Evolutionary conservation across 2,888 invertebrate genomes (phyloP).

Genomic region (Sinohyriopsis cumingii): DNA sequence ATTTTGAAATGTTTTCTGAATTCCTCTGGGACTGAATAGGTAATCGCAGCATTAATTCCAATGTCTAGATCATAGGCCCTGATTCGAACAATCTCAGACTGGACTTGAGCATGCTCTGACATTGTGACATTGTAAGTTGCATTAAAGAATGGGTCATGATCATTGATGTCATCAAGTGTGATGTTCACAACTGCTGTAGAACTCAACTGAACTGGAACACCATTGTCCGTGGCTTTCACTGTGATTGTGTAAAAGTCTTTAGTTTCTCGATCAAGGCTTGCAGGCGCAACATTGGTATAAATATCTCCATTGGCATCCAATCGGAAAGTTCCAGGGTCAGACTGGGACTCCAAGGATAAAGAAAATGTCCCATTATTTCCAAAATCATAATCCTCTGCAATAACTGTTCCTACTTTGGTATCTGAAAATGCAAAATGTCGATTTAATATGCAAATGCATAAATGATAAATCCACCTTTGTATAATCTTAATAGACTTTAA

Average conservation of each 20-base stretch:
- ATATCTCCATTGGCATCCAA: slow-evolving; percentile 50
- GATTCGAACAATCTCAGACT: slow-evolving; percentile 68
- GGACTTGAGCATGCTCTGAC: slow-evolving; percentile 14
- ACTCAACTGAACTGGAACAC: slow-evolving; percentile 68
- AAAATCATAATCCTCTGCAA: slow-evolving; percentile 35
- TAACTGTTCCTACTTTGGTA: slow-evolving; percentile 21
- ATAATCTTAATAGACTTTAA: too few species aligned
- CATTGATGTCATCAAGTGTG: slow-evolving; percentile 99
- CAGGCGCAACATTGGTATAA: slow-evolving; percentile 36
- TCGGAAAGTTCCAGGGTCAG: slow-evolving; percentile 32
- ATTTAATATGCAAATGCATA: too few species aligned
- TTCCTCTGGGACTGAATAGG: slow-evolving; percentile 33
- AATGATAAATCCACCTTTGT: too few species aligned
- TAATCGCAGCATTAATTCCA: slow-evolving; percentile 86
- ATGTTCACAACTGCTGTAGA: slow-evolving; percentile 95
- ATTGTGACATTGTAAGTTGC: slow-evolving; percentile 17
- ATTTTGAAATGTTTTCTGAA: slow-evolving; percentile 19
- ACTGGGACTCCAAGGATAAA: slow-evolving; percentile 11
- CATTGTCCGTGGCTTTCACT: slow-evolving; percentile 89
- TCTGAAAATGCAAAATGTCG: slow-evolving; percentile 14
- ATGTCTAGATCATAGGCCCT: slow-evolving; percentile 98
- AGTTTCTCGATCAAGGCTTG: slow-evolving; percentile 61
- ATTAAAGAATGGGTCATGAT: slow-evolving; percentile 95
- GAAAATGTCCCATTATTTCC: slow-evolving; percentile 29
- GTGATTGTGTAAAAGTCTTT: slow-evolving; percentile 84